Evolutionary conservation across 2,888 invertebrate genomes (phyloP).

Genomic region (Hedychridium roseum): DNA sequence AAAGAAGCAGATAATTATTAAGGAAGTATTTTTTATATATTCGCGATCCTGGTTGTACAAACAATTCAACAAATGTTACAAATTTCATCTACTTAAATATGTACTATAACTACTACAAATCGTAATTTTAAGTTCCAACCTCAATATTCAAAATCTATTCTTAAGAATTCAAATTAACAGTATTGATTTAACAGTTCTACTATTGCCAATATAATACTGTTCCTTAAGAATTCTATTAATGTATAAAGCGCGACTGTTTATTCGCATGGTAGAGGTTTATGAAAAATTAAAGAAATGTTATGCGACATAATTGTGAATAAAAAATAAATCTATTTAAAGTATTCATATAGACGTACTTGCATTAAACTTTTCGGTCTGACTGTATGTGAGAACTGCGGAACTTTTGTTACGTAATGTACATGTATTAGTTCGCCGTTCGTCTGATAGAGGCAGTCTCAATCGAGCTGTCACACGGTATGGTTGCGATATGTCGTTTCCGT

Average conservation of each 20-base stretch:
- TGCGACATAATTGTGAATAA: too few relatives aligned
- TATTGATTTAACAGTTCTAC: too few relatives aligned
- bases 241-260: too few relatives aligned
- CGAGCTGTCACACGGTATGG: constrained; percentile 58
- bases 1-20: constrained; percentile 41
- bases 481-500: constrained; percentile 44
- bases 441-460: constrained; percentile 56
- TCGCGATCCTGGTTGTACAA: too few relatives aligned
- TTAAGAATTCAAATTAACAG: background rate
- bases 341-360: too few relatives aligned
- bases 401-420: constrained; percentile 45
- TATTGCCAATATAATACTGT: too few relatives aligned
- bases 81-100: background rate
- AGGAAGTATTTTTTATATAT: background rate
- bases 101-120: background rate
- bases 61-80: too few relatives aligned
- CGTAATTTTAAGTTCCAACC: background rate
- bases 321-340: too few relatives aligned
- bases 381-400: constrained; percentile 9
- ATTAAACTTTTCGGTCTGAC: too few relatives aligned
- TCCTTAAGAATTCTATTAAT: too few relatives aligned
- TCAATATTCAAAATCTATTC: background rate
- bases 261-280: too few relatives aligned
- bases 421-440: constrained; percentile 48
- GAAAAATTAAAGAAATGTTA: too few relatives aligned